These are phyloP conservation scores for Tetramorium simillimum DNA, from an alignment of 1,140 invertebrate genomes.

Conservation along the genomic window DNA sequence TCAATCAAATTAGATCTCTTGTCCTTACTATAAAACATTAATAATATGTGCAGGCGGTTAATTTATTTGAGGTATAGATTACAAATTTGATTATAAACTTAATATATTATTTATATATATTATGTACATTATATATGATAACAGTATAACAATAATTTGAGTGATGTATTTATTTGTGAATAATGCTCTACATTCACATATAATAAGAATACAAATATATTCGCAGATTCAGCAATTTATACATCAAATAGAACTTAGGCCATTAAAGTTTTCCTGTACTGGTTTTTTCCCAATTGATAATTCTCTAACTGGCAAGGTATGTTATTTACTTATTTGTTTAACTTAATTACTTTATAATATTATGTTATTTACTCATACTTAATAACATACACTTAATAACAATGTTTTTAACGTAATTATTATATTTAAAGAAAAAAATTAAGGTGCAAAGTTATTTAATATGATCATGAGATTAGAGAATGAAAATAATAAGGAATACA, in stretches of 20 bases:
- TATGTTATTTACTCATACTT: neutral
- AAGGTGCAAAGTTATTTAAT: neutral
- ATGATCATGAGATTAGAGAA: neutral
- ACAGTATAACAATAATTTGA: neutral
- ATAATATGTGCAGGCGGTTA: neutral
- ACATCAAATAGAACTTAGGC: slow-evolving; percentile 18
- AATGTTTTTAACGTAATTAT: neutral
- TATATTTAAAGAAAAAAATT: no score
- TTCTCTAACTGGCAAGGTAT: slow-evolving; percentile 30
- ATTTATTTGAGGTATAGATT: neutral
- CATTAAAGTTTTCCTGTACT: slow-evolving; percentile 2
- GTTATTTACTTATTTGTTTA: neutral
- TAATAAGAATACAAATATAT: neutral
- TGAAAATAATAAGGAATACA: neutral
- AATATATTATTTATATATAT: neutral
- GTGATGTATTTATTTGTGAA: neutral
- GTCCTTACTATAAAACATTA: neutral
- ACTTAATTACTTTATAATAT: neutral
- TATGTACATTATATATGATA: no score
- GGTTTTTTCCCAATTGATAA: slow-evolving; percentile 34
- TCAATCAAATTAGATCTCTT: neutral
- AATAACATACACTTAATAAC: no score
- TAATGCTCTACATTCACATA: no score
- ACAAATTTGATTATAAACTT: neutral
- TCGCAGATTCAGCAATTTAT: slow-evolving; percentile 34